Base-by-base conservation (phyloP, 2,888 invertebrate genomes). In the Acleris sparsana region DNA sequence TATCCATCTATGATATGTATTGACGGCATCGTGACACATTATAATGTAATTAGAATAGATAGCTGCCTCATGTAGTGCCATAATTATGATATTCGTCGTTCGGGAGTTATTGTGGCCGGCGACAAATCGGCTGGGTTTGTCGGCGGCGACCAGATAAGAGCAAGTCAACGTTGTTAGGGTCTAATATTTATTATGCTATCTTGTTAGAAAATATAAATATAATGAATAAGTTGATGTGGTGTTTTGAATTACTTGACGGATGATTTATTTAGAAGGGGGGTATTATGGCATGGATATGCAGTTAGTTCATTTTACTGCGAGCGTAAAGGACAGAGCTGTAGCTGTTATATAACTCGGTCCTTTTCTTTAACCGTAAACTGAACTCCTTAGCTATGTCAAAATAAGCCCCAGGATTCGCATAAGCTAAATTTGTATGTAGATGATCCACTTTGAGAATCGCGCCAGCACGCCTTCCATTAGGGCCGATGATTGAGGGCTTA, bases 81-180 rank as follows among this genome's bases (percentile, higher is more conserved):
- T 84, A 74, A 56, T 68, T 69, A 69, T 46, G 33, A 51, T 53
- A 71, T 73, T 72, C 73, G 74, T 73, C 74, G 77, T 78, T 79
- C 75, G 74, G 79, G 78, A 74, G 78, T 75, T 72, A 74, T 73
- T 67, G 48, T 46, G 29, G 80, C 77, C 77, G 78, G 73, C 77
- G 79, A 70, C 76, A 77, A 82, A 78, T 71, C 63, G 87, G 87
- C 87, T 87, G 87, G 87, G 68, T 80, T 83, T 78, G 78, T 74
- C 78, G 78, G 73, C 76, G 78, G 74, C 79, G 67, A 68, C 73
- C 70, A 72, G 72, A 72, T 53, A 65, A 61, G 65, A 68, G 55
- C 64, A 71, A 70, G 69, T 67, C 67, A 63, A 63, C 69, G 63
- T 74, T 71, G 68, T 70, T 72, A 70, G 71, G 73, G 71, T 63